phyloP scores from a whole-genome alignment of 2,113 vertebrate species.

The Toxotes jaculatrix region DNA sequence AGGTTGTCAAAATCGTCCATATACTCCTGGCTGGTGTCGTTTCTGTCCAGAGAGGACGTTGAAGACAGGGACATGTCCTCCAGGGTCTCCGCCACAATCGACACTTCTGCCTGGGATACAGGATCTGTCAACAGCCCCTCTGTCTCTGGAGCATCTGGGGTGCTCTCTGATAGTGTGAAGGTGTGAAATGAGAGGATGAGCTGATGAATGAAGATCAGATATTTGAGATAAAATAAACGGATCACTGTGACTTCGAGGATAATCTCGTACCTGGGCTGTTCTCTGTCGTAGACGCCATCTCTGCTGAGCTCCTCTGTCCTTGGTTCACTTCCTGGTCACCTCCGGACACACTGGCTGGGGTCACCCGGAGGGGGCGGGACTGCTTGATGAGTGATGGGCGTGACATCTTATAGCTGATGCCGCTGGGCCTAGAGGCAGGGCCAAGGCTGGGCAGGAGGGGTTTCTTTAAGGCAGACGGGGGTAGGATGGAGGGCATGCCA shows the following conservation, averaged over 20 bases:
- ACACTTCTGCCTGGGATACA: constrained; percentile 68
- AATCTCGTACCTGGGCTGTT: constrained; percentile 65
- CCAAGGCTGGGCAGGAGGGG: constrained; percentile 80
- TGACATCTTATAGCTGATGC: constrained; percentile 88
- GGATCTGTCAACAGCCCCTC: constrained; percentile 12
- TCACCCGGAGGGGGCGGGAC: constrained; percentile 69
- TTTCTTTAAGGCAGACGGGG: constrained; percentile 85
- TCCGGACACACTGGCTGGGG: constrained; percentile 29
- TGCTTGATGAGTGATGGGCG: constrained; percentile 89
- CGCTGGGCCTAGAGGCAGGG: constrained; percentile 76
- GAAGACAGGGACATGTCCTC: constrained; percentile 98
- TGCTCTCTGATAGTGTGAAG: constrained; percentile 31
- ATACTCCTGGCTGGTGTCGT: constrained; percentile 95
- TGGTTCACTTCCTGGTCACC: constrained; percentile 38
- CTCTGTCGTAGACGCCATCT: constrained; percentile 46
- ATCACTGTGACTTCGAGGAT: not conserved
- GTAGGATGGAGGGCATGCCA: constrained; percentile 20
- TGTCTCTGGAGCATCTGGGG: constrained; percentile 45
- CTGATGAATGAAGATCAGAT: too few relatives aligned
- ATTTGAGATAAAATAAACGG: not conserved
- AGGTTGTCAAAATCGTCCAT: constrained; percentile 93
- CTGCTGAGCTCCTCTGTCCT: constrained; percentile 20
- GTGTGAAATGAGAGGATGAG: too few relatives aligned
- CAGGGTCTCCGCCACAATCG: constrained; percentile 86
- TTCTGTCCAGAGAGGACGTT: constrained; percentile 92